These are phyloP conservation scores for Chromobotia macracanthus DNA, from an alignment of 2,797 vertebrate genomes.

Conservation along the genomic window DNA sequence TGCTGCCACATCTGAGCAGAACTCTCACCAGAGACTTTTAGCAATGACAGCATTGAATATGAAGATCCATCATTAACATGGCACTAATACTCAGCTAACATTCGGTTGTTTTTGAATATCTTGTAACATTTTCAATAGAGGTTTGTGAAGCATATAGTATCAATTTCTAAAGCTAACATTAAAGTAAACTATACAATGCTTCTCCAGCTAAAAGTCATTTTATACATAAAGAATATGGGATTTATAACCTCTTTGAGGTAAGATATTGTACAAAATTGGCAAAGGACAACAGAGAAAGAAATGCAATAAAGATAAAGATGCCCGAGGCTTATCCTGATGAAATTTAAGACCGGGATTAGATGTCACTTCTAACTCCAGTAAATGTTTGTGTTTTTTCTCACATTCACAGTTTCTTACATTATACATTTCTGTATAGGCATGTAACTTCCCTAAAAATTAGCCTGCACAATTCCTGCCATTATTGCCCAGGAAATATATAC, in stretches of 20 bases:
- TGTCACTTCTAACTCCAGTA: no score
- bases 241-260: not conserved
- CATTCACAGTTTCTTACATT: not conserved
- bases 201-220: not conserved
- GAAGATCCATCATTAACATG: conserved; percentile 9
- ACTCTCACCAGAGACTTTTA: conserved; percentile 5
- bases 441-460: no score
- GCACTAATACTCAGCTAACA: not conserved
- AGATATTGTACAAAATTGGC: no score
- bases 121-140: not conserved
- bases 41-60: conserved; percentile 18
- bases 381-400: no score
- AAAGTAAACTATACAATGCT: not conserved
- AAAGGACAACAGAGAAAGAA: conserved; percentile 12
- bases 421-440: no score
- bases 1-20: conserved; percentile 38
- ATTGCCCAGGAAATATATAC: no score
- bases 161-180: not conserved
- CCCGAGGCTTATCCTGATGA: no score
- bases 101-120: conserved; percentile 7
- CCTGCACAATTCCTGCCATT: no score
- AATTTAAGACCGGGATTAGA: no score
- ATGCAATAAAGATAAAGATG: not conserved
- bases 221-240: not conserved
- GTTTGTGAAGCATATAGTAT: not conserved